Conservation (phyloP, 2,797 vertebrate genomes). For the Cossypha dichroa region DNA sequence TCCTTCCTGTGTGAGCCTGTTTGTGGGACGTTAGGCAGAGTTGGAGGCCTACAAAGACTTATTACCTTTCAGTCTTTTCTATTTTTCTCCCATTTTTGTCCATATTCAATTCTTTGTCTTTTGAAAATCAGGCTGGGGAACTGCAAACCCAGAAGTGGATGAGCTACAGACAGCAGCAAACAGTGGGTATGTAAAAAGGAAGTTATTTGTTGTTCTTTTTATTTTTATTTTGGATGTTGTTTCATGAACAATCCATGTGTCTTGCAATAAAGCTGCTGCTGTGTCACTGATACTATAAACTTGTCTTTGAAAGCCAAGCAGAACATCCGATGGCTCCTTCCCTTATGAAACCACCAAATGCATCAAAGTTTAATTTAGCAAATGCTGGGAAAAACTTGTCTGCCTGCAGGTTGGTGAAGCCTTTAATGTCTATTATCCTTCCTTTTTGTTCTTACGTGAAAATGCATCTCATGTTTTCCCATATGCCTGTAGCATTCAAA, state of each 20-base stretch:
- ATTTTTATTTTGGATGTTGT: not conserved
- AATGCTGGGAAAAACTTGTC: slow-evolving; percentile 45
- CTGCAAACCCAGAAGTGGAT: slow-evolving; percentile 24
- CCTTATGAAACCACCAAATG: slow-evolving; percentile 46
- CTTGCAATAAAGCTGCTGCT: slow-evolving; percentile 18
- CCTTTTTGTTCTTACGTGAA: not conserved
- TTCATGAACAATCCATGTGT: not conserved
- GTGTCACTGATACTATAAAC: slow-evolving; percentile 21
- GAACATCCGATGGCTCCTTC: slow-evolving; percentile 25
- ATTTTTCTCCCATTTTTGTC: not conserved
- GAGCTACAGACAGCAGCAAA: slow-evolving; percentile 42
- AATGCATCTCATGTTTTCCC: not conserved
- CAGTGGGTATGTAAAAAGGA: slow-evolving; percentile 65
- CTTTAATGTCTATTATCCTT: not conserved
- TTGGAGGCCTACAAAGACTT: not conserved
- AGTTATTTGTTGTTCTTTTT: not conserved
- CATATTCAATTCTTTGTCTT: slow-evolving; percentile 36
- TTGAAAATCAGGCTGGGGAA: slow-evolving; percentile 75
- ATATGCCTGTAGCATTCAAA: not conserved
- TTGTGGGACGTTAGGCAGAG: not conserved
- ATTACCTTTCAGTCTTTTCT: not conserved
- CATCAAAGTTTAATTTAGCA: slow-evolving; percentile 3
- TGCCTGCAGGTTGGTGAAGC: slow-evolving; percentile 62
- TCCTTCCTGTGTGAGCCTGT: not conserved
- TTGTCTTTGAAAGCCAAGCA: slow-evolving; percentile 64